phyloP scores from a whole-genome alignment of 2,888 invertebrate species.

The Pachymerium ferrugineum region DNA sequence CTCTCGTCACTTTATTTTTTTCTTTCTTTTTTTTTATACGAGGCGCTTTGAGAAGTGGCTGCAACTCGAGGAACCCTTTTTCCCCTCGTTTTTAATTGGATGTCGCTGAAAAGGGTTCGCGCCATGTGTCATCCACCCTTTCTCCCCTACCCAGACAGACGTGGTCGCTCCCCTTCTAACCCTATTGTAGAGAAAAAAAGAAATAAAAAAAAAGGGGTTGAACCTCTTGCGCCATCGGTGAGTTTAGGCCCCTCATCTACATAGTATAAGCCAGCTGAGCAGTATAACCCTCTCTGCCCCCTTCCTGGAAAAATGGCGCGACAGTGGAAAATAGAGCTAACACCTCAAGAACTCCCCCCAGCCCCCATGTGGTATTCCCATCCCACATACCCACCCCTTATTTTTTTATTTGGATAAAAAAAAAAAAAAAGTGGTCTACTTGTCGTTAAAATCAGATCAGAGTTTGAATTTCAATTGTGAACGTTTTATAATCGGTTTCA shows the following conservation, averaged over 20 bases:
- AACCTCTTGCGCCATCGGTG: not conserved
- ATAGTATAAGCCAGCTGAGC: not conserved
- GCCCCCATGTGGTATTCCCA: not conserved
- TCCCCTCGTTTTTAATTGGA: slow-evolving; percentile 2
- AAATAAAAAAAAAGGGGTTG: not conserved
- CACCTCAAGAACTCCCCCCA: not conserved
- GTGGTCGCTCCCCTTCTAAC: not conserved
- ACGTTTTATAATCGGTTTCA: no score
- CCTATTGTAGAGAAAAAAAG: no score
- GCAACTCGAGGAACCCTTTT: slow-evolving; percentile 2
- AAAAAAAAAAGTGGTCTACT: no score
- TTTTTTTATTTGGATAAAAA: no score
- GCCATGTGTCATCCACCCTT: not conserved
- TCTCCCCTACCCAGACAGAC: slow-evolving; percentile 2
- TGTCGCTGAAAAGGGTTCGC: slow-evolving; percentile 2
- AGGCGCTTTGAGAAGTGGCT: not conserved
- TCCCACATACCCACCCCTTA: not conserved
- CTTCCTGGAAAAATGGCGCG: not conserved
- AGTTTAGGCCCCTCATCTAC: not conserved
- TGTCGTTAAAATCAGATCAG: no score
- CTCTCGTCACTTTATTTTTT: not conserved
- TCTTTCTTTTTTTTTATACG: no score
- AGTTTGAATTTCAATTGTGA: no score
- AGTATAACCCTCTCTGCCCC: not conserved
- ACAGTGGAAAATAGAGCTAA: not conserved